Conservation (phyloP, 2,113 vertebrate genomes). For the Carollia perspicillata region DNA sequence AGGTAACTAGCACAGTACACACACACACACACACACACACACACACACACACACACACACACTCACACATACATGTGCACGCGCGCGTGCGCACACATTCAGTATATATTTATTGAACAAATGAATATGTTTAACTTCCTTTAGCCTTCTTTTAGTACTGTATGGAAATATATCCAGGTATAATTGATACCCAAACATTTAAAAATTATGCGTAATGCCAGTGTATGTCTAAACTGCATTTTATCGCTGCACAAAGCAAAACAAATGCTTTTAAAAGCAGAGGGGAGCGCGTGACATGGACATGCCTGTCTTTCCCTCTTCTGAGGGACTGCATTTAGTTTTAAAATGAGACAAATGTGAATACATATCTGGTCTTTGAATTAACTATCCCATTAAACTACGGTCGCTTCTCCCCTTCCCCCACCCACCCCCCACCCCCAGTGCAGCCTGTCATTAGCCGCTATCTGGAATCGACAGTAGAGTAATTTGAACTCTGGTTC, state of each 20-base stretch:
- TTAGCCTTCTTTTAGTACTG: neutral
- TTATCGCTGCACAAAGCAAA: neutral
- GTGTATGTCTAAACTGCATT: neutral
- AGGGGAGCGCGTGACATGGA: neutral
- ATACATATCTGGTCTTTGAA: slow-evolving; percentile 71
- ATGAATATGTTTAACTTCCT: neutral
- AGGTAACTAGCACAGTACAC: too few species aligned
- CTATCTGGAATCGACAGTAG: slow-evolving; percentile 92
- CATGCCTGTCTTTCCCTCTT: neutral
- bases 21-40: too few species aligned
- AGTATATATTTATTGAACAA: neutral
- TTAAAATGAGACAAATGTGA: slow-evolving; percentile 74
- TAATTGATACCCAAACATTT: neutral
- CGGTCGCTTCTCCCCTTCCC: neutral
- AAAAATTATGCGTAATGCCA: neutral
- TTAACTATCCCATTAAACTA: slow-evolving; percentile 79
- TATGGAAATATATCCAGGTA: neutral
- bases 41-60: too few species aligned
- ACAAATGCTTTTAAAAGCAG: slow-evolving; percentile 10
- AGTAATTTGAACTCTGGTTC: slow-evolving; percentile 96
- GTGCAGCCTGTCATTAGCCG: slow-evolving; percentile 91
- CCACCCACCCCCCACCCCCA: slow-evolving; percentile 68
- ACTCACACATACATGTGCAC: too few species aligned
- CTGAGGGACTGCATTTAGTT: slow-evolving; percentile 32
- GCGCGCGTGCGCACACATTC: too few species aligned